These are phyloP conservation scores for Ptychodera flava DNA, from an alignment of 35 echinoderm and acorn worm genomes.

Conservation along the genomic window DNA sequence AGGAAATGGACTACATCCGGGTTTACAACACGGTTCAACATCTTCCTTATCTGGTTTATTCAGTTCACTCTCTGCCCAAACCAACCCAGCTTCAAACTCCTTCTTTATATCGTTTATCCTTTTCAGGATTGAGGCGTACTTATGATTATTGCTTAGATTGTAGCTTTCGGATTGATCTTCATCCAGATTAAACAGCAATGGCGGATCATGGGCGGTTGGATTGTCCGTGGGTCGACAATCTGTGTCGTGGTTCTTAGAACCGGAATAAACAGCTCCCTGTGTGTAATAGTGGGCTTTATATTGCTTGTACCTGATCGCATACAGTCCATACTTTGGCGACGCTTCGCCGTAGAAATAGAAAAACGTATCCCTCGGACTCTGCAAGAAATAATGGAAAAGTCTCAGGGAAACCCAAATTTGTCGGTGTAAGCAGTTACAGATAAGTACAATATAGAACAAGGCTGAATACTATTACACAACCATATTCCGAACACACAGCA, in stretches of 20 bases:
- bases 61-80: slow-evolving; percentile 45
- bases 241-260: slow-evolving; percentile 36
- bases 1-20: slow-evolving; percentile 54
- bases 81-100: slow-evolving; percentile 60
- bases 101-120: slow-evolving; percentile 39
- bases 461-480: too few species aligned
- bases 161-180: slow-evolving; percentile 63
- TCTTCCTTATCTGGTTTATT: slow-evolving; percentile 3
- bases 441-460: too few species aligned
- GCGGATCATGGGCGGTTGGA: slow-evolving; percentile 46
- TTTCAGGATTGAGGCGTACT: slow-evolving; percentile 37
- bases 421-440: too few species aligned
- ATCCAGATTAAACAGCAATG: slow-evolving; percentile 49
- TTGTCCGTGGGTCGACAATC: slow-evolving; percentile 51
- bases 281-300: slow-evolving; percentile 94
- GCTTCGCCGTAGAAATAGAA: slow-evolving; percentile 53
- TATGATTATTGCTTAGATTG: slow-evolving; percentile 38
- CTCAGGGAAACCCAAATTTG: too few species aligned
- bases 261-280: slow-evolving; percentile 42
- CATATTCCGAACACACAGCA: too few species aligned
- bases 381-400: neutral
- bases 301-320: slow-evolving; percentile 67
- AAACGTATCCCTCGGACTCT: slow-evolving; percentile 54
- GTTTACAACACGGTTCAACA: slow-evolving; percentile 71
- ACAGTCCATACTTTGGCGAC: slow-evolving; percentile 26